Conservation (phyloP, 92 coral and sea anemone genomes). For the Ricordea florida region DNA sequence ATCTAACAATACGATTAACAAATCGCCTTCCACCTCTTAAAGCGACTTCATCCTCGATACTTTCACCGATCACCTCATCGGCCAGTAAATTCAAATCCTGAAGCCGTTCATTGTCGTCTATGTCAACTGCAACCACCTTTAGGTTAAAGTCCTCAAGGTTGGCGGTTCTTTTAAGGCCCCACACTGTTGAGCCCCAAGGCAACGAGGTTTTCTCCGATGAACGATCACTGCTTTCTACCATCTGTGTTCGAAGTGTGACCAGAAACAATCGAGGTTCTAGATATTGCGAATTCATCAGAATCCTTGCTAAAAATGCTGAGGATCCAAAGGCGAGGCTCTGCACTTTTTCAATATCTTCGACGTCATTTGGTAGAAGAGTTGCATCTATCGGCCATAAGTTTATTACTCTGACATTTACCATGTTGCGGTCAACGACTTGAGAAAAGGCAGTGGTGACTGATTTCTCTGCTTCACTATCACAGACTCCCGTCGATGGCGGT, state of each 20-base stretch:
- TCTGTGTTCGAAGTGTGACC: slow-evolving; percentile 35
- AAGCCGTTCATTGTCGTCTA: slow-evolving; percentile 5
- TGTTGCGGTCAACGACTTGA: too few relatives aligned
- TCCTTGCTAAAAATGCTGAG: not conserved
- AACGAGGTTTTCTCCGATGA: slow-evolving; percentile 3
- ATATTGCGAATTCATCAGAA: not conserved
- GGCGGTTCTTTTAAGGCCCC: slow-evolving; percentile 65
- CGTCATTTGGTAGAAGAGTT: not conserved
- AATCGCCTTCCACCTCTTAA: slow-evolving; percentile 52
- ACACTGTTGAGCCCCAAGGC: slow-evolving; percentile 62
- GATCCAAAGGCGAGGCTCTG: slow-evolving; percentile 34
- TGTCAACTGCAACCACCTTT: slow-evolving; percentile 40
- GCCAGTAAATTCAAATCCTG: slow-evolving; percentile 35
- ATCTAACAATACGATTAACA: slow-evolving; percentile 58
- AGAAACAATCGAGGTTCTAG: slow-evolving; percentile 12
- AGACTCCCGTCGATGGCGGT: too few relatives aligned
- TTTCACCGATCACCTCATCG: slow-evolving; percentile 25
- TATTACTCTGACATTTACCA: slow-evolving; percentile 1
- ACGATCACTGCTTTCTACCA: not conserved
- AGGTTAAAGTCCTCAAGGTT: slow-evolving; percentile 46
- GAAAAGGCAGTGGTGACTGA: too few relatives aligned
- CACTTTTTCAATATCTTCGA: not conserved
- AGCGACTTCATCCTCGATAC: slow-evolving; percentile 62
- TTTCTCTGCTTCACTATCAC: too few relatives aligned
- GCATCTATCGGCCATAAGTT: slow-evolving; percentile 66